Base-by-base conservation (phyloP, 1,140 invertebrate species). In the Vanessa tameamea region DNA sequence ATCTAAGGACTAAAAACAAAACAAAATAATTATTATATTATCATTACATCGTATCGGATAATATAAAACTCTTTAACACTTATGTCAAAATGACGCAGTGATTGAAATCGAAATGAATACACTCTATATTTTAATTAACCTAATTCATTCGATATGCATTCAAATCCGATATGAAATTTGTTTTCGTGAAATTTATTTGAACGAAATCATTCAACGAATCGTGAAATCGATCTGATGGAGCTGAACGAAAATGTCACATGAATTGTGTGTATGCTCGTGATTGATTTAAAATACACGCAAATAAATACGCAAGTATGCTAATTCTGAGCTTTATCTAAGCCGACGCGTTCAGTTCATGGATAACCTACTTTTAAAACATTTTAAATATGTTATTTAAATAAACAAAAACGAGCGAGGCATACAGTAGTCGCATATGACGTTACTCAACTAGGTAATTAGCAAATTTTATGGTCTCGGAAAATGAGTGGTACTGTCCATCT, bases 61-160 rank as follows among this genome's bases (percentile, higher is more conserved):
- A 23, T 23, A 23, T 8, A 57, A 53, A 53, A n/a, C 6, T 5
- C n/a, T 53, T 4, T 11, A 26, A 23, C 53, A 57, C 55, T 26
- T 59, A 26, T 26, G 1, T 26, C 23, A 15, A 26, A 26, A 20
- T 53, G 16, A 9, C 5, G 3, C 20, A 26, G 12, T 61, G 57
- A 37, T 61, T 37, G 57, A 61, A 61, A 31, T 37, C 57, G 31
- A 61, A 61, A 43, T 61, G 26, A 12, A 26, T 61, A 61, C 26
- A 37, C 26, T n/a, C 9, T 15, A 12, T 61, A 15, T 61, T 61
- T 61, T 26, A 37, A 61, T 61, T 61, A 37, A 61, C 57, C 57
- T 61, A n/a, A 61, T 61, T 61, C 57, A 37, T 37, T 61, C 14
- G 23, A 5, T 13, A 37, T 26, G 57, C 31, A 37, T 37, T 61